Conservation (phyloP, 2,888 invertebrate species). For the Dysmachus trigonus region DNA sequence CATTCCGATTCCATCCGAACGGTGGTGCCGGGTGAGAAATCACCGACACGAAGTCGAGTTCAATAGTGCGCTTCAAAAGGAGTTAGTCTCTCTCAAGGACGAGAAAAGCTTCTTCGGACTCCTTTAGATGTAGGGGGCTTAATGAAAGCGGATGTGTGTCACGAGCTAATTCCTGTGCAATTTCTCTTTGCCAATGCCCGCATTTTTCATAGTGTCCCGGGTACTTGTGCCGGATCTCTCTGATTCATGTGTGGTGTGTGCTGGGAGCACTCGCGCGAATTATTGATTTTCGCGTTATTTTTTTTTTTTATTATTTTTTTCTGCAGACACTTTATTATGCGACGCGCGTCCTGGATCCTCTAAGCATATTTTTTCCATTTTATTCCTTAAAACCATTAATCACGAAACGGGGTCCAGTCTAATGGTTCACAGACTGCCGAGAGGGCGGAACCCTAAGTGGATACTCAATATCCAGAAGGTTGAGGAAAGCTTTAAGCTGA, state of each 20-base stretch:
- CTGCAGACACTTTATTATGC: not conserved
- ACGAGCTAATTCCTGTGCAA: not conserved
- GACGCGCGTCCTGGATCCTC: not conserved
- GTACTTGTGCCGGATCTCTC: not conserved
- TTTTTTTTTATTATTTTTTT: not conserved
- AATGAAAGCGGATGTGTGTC: not conserved
- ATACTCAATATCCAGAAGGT: not conserved
- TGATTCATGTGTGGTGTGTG: not conserved
- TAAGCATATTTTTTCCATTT: not conserved
- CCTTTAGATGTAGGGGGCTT: not conserved
- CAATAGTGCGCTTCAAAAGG: not conserved
- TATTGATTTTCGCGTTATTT: not conserved
- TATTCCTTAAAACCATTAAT: not conserved
- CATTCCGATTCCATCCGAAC: no score
- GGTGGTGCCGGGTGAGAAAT: not conserved
- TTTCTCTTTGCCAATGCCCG: not conserved
- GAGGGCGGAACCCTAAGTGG: not conserved
- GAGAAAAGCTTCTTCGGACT: not conserved
- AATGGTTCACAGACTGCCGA: not conserved
- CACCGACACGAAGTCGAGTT: not conserved
- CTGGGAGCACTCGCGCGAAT: not conserved
- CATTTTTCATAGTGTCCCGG: not conserved
- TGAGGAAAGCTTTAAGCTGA: not conserved
- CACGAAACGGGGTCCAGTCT: not conserved
- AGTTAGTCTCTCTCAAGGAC: not conserved